A percentile compares a stretch with the other conserved stretches of the same genome.
Conservation (phyloP, 1,140 invertebrate genomes). For the Solenopsis fugax region DNA sequence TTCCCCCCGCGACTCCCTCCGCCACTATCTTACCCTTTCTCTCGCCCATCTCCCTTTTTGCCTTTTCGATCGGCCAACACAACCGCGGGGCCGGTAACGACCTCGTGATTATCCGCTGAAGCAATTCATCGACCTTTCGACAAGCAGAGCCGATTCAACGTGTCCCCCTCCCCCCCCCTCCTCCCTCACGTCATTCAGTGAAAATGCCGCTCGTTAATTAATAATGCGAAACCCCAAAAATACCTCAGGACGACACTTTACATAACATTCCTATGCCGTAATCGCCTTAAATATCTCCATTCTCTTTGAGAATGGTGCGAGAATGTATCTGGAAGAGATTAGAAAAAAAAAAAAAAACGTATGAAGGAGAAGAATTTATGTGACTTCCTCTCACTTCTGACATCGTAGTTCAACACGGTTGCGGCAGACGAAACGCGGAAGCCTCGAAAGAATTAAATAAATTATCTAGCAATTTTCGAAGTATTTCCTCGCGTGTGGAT, state of each 20-base stretch:
- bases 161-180: neutral
- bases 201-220: slow-evolving; percentile 27
- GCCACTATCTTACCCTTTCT: slow-evolving; percentile 3
- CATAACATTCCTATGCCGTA: neutral
- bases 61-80: slow-evolving; percentile 63
- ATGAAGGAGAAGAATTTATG: neutral
- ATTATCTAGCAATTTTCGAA: slow-evolving; percentile 1
- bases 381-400: slow-evolving; percentile 20
- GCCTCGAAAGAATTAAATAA: neutral
- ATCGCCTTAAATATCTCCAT: neutral
- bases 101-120: slow-evolving; percentile 67
- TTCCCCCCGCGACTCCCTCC: neutral
- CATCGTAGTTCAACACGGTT: neutral
- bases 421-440: neutral
- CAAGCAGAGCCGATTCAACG: slow-evolving; percentile 47
- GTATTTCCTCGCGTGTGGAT: neutral
- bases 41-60: slow-evolving; percentile 61
- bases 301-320: neutral
- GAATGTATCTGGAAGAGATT: slow-evolving; percentile 1
- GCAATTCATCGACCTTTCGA: slow-evolving; percentile 72
- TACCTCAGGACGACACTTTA: neutral
- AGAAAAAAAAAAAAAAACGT: neutral
- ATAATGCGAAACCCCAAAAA: slow-evolving; percentile 23
- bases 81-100: slow-evolving; percentile 59
- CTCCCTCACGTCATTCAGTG: slow-evolving; percentile 17